Percentiles rank a stretch among this genome's conserved stretches.
These are phyloP conservation scores for Limnephilus lunatus DNA, from an alignment of 2,888 invertebrate species.

Conservation along the genomic window DNA sequence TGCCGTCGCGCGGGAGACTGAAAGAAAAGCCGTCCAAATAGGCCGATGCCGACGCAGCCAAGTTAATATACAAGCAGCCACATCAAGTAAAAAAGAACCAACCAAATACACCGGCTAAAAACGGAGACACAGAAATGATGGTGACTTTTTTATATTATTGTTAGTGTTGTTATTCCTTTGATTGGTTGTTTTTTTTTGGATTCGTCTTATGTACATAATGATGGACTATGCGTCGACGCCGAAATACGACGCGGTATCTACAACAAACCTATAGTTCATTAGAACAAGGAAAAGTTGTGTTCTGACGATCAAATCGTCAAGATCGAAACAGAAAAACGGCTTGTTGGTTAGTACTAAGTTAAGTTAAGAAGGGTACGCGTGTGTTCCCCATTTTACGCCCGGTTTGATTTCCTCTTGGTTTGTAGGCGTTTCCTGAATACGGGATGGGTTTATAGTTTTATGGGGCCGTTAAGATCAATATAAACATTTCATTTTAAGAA, in stretches of 20 bases:
- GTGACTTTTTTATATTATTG: background rate
- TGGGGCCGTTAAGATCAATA: slow-evolving; percentile 17
- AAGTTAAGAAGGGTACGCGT: slow-evolving; percentile 25
- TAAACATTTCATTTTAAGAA: slow-evolving; percentile 27
- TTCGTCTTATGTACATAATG: slow-evolving; percentile 20
- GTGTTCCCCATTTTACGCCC: slow-evolving; percentile 20
- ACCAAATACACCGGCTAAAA: background rate
- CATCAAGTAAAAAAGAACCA: background rate
- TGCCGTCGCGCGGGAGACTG: slow-evolving; percentile 54
- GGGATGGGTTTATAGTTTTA: background rate
- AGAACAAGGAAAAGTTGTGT: slow-evolving; percentile 14
- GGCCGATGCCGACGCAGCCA: slow-evolving; percentile 32
- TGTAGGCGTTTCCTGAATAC: slow-evolving; percentile 3
- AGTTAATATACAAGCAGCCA: background rate
- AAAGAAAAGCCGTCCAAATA: slow-evolving; percentile 42
- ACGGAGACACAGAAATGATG: background rate
- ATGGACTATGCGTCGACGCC: slow-evolving; percentile 44
- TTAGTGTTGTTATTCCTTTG: background rate
- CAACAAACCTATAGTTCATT: slow-evolving; percentile 32
- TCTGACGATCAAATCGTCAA: background rate
- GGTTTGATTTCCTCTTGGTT: slow-evolving; percentile 4
- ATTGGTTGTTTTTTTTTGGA: background rate
- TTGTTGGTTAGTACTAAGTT: background rate
- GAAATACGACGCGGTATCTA: slow-evolving; percentile 13
- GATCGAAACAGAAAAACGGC: background rate